Evolutionary conservation across 2,888 invertebrate species (phyloP).

Genomic region (Metellina segmentata): DNA sequence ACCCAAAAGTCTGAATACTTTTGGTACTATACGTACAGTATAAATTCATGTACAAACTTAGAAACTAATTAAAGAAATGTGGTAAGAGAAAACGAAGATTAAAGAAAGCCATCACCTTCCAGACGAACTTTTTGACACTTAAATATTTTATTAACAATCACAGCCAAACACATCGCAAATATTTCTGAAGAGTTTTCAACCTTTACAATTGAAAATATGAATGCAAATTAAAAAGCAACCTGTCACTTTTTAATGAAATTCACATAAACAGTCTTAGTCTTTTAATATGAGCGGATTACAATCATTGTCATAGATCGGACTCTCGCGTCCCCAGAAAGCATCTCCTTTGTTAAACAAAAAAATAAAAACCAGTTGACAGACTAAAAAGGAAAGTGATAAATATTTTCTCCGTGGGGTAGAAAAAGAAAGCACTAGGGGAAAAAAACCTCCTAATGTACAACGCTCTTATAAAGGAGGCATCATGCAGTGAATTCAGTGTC

Average conservation of each 20-base stretch:
- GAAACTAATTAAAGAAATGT: too few relatives aligned
- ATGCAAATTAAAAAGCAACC: not conserved
- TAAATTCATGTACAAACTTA: too few relatives aligned
- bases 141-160: too few relatives aligned
- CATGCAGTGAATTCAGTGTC: constrained; percentile 63
- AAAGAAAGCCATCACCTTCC: too few relatives aligned
- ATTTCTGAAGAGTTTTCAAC: too few relatives aligned
- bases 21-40: too few relatives aligned
- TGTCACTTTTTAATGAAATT: not conserved
- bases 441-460: constrained; percentile 60
- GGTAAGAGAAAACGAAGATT: too few relatives aligned
- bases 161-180: too few relatives aligned
- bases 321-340: not conserved
- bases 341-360: constrained; percentile 5
- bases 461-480: constrained; percentile 52
- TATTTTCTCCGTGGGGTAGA: constrained; percentile 42
- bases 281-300: constrained; percentile 3
- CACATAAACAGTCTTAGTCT: not conserved
- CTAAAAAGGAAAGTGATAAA: constrained; percentile 57
- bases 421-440: constrained; percentile 6
- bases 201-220: too few relatives aligned
- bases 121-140: too few relatives aligned
- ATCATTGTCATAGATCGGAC: not conserved
- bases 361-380: constrained; percentile 38
- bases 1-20: too few relatives aligned